These are phyloP conservation scores for Microtus pennsylvanicus DNA, from an alignment of 2,113 vertebrate species.

Conservation along the genomic window DNA sequence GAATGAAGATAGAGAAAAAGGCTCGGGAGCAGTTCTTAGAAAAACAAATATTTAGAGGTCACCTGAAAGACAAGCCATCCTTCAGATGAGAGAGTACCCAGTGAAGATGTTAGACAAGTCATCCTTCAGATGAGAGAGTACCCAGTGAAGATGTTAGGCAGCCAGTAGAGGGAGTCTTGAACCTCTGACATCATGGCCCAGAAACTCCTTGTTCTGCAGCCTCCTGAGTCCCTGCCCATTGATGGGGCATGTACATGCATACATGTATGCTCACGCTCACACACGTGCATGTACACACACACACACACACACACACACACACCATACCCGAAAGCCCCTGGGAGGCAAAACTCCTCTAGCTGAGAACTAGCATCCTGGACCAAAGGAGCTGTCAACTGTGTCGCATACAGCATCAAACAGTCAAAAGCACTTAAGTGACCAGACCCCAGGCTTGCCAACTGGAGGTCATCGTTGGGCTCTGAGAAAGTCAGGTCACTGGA, in stretches of 20 bases:
- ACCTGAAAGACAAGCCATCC: background rate
- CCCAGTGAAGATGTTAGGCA: background rate
- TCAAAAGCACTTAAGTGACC: background rate
- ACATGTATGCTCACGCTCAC: background rate
- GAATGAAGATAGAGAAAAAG: background rate
- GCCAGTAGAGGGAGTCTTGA: background rate
- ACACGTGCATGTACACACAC: background rate
- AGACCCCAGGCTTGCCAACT: fast-evolving
- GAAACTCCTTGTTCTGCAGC: background rate
- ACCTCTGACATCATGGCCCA: background rate
- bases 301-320: background rate
- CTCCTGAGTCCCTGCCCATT: no score
- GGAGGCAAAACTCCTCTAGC: background rate
- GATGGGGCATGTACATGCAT: background rate
- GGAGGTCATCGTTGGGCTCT: no score
- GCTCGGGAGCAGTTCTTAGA: background rate
- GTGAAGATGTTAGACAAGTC: no score
- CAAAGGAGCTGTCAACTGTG: background rate
- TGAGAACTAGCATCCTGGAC: background rate
- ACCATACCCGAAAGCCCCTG: background rate
- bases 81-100: no score
- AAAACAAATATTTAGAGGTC: background rate
- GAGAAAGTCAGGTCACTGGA: background rate
- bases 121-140: background rate
- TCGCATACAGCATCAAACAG: fast-evolving